phyloP scores from a whole-genome alignment of 1,140 invertebrate species.

The Drosophila sproati region DNA sequence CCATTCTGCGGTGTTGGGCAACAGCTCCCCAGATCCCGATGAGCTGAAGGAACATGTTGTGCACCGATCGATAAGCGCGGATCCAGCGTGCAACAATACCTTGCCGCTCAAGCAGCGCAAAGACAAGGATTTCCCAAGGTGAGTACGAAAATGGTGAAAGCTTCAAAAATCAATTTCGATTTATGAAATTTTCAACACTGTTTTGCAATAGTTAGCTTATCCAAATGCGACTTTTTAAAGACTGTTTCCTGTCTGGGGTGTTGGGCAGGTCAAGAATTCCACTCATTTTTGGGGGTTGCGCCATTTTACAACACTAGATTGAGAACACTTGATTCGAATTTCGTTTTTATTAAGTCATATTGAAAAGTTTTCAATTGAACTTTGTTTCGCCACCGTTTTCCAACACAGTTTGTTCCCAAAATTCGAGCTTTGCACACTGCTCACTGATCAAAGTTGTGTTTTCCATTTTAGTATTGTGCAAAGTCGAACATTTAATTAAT shows the following conservation, averaged over 20 bases:
- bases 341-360: not conserved
- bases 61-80: slow-evolving; percentile 66
- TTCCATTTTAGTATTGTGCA: slow-evolving; percentile 27
- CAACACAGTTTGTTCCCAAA: slow-evolving; percentile 1
- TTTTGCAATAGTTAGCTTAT: not conserved
- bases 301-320: not conserved
- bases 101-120: slow-evolving; percentile 32
- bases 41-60: slow-evolving; percentile 46
- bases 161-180: not conserved
- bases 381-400: not conserved
- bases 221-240: no score
- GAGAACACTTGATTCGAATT: no score
- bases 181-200: not conserved
- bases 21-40: not conserved
- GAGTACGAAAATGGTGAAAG: slow-evolving; percentile 20
- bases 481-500: slow-evolving; percentile 21
- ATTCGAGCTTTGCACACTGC: slow-evolving; percentile 13
- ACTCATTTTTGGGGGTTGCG: no score
- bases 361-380: not conserved
- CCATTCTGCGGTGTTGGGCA: slow-evolving; percentile 52
- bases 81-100: slow-evolving; percentile 25
- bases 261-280: no score
- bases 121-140: slow-evolving; percentile 75
- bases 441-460: slow-evolving; percentile 5
- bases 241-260: no score